Evolutionary conservation across 2,797 vertebrate genomes (phyloP).

Genomic region (Potorous gilbertii): DNA sequence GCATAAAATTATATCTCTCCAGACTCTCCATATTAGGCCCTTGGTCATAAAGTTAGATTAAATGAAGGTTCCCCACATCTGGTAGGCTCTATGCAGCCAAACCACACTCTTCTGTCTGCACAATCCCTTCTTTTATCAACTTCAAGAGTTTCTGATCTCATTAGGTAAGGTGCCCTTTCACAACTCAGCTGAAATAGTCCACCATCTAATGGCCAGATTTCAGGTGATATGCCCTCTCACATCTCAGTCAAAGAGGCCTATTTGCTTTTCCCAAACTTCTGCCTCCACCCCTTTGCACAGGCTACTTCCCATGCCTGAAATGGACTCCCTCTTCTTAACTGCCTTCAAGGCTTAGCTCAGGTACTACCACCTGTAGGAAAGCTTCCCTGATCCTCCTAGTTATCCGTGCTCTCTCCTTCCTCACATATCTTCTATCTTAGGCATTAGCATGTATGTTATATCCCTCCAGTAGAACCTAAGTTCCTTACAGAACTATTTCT

Average conservation of each 20-base stretch:
- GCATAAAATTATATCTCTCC: background rate
- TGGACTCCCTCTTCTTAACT: background rate
- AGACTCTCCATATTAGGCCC: background rate
- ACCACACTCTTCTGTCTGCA: background rate
- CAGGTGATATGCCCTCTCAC: background rate
- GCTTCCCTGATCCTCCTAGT: background rate
- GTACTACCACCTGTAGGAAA: background rate
- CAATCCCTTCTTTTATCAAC: background rate
- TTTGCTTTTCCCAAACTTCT: no score
- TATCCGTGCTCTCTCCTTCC: background rate
- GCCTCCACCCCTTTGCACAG: background rate
- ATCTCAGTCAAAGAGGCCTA: background rate
- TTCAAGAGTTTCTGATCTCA: background rate
- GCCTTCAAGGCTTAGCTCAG: background rate
- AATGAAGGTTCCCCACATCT: background rate
- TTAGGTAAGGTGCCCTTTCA: background rate
- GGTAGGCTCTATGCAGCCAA: background rate
- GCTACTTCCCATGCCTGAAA: background rate
- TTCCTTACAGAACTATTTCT: background rate
- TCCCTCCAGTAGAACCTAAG: background rate
- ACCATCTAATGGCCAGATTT: background rate
- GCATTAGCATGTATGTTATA: background rate
- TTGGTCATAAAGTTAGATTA: background rate
- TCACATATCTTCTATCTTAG: background rate
- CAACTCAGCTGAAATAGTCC: background rate